phyloP scores from a whole-genome alignment of 2,797 vertebrate genomes.

The Pangasius djambal region DNA sequence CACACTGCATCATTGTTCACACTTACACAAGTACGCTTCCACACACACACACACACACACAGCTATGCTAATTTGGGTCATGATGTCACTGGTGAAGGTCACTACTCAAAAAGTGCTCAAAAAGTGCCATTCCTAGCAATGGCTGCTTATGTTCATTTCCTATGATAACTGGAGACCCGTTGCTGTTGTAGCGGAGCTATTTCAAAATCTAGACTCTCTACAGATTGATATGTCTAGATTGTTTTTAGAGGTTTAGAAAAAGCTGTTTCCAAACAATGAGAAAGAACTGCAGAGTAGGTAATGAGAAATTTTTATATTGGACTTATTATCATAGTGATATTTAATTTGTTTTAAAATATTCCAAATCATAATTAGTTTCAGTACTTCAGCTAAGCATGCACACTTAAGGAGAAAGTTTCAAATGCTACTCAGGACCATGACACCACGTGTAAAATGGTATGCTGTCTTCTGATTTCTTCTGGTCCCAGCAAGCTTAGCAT shows the following conservation, averaged over 20 bases:
- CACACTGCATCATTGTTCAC: slow-evolving; percentile 58
- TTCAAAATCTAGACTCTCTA: background rate
- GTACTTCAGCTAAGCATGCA: background rate
- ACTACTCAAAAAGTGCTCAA: slow-evolving; percentile 7
- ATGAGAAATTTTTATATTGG: background rate
- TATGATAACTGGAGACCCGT: background rate
- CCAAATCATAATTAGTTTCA: background rate
- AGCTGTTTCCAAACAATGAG: background rate
- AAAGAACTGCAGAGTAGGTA: background rate
- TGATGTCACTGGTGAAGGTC: slow-evolving; percentile 27
- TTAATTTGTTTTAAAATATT: background rate
- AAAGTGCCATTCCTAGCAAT: background rate
- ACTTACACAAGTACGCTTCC: background rate
- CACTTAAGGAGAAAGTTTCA: background rate
- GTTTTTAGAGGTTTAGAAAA: background rate
- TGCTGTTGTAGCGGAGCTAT: background rate
- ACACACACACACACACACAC: background rate
- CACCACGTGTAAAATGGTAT: background rate
- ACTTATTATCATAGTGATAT: background rate
- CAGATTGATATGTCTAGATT: background rate
- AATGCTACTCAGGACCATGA: background rate
- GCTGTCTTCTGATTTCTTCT: background rate
- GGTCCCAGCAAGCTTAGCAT: background rate
- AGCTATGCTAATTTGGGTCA: background rate
- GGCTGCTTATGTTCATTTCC: background rate